Conservation (phyloP, 1,140 invertebrate species). For the Drosophila serrata region DNA sequence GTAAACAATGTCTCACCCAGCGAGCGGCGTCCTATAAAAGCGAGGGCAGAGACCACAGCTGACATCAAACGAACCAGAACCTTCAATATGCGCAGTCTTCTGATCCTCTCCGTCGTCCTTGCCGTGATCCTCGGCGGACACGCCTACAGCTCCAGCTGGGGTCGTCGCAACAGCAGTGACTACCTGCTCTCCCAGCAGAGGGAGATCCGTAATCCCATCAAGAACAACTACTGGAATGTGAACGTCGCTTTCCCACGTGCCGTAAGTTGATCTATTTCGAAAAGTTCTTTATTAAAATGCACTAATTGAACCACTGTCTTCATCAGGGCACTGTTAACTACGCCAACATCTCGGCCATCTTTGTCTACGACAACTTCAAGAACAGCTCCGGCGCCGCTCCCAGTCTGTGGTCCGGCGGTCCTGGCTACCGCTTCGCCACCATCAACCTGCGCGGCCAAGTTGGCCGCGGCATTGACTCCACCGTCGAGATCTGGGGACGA, state of each 20-base stretch:
- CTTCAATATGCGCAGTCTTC: conserved; percentile 52
- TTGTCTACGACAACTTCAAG: conserved; percentile 74
- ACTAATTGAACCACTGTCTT: background rate
- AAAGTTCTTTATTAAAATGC: background rate
- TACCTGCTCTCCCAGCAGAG: conserved; percentile 55
- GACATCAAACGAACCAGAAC: conserved; percentile 31
- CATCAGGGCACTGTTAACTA: conserved; percentile 50
- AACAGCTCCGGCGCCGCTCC: conserved; percentile 68
- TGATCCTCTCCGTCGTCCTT: conserved; percentile 56
- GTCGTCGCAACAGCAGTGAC: conserved; percentile 42
- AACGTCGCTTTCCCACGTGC: conserved; percentile 58
- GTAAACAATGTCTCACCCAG: conserved; percentile 41
- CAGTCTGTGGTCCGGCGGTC: conserved; percentile 63
- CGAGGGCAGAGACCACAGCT: background rate
- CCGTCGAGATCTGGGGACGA: conserved; percentile 71
- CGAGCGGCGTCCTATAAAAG: conserved; percentile 49
- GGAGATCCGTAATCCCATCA: conserved; percentile 56
- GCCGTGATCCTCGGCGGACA: conserved; percentile 59
- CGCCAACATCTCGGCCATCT: conserved; percentile 56
- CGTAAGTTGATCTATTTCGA: conserved; percentile 44
- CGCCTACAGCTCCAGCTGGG: conserved; percentile 68
- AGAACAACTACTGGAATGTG: conserved; percentile 67
- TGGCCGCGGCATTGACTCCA: conserved; percentile 67
- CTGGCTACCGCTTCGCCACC: conserved; percentile 41
- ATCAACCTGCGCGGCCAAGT: conserved; percentile 61